Conservation (phyloP, 2,113 vertebrate species). For the Sciurus niger region DNA sequence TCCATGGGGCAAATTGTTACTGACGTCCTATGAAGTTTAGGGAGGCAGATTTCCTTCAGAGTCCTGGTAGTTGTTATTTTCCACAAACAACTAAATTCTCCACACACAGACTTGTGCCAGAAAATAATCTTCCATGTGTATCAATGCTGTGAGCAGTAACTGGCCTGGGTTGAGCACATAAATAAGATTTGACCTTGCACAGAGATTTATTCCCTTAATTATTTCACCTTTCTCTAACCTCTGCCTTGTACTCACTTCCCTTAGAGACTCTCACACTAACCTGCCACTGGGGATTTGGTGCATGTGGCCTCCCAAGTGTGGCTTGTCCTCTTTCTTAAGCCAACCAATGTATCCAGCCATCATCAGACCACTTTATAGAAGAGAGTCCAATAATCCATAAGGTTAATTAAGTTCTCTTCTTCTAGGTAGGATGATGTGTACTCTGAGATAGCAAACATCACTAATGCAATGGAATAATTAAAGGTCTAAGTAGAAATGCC, state of each 20-base stretch:
- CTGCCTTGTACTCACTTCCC: background rate
- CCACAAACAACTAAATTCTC: constrained; percentile 82
- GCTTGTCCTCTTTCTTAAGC: background rate
- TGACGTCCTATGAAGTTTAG: constrained; percentile 11
- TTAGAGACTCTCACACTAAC: background rate
- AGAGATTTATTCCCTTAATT: constrained; percentile 54
- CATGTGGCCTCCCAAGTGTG: background rate
- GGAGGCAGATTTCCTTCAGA: constrained; percentile 59
- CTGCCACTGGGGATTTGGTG: background rate
- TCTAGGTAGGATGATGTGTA: background rate
- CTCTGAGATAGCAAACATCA: background rate
- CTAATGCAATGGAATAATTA: constrained; percentile 20
- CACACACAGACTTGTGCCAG: constrained; percentile 73
- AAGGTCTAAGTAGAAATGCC: background rate
- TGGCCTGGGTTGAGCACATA: constrained; percentile 39
- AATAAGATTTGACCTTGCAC: constrained; percentile 61
- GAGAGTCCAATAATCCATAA: constrained; percentile 40
- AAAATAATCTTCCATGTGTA: constrained; percentile 83
- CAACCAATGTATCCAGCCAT: background rate
- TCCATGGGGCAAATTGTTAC: background rate
- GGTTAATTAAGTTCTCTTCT: background rate
- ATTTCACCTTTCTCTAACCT: background rate
- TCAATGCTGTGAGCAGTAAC: constrained; percentile 75
- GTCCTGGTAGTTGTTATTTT: constrained; percentile 79
- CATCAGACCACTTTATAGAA: constrained; percentile 19